phyloP scores from a whole-genome alignment of 1,140 invertebrate genomes.

The Diachasma alloeum region DNA sequence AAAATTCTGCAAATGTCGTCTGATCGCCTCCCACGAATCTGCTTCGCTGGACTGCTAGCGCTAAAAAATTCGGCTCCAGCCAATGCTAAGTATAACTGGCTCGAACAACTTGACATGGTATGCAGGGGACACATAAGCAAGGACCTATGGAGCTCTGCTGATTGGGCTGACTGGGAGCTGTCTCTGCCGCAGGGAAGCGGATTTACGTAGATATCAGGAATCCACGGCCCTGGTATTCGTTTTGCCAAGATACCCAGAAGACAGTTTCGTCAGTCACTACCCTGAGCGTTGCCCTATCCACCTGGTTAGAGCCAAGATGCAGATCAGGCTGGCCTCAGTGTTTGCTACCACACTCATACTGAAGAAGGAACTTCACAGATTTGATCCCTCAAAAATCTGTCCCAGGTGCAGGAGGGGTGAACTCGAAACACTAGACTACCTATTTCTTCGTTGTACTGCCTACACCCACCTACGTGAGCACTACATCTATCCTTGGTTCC shows the following conservation, averaged over 20 bases:
- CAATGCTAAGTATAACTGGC: neutral
- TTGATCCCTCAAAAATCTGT: neutral
- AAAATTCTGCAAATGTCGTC: neutral
- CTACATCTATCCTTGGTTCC: too few relatives aligned
- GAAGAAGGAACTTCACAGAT: neutral
- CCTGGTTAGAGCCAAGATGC: neutral
- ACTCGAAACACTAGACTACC: too few relatives aligned
- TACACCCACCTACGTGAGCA: too few relatives aligned
- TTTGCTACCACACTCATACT: neutral
- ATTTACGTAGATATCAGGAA: too few relatives aligned
- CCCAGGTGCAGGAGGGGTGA: neutral
- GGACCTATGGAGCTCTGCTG: neutral
- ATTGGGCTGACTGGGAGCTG: neutral
- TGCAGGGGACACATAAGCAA: neutral
- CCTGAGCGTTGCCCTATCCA: neutral
- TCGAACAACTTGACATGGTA: neutral
- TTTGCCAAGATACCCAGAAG: neutral
- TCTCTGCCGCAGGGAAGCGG: neutral
- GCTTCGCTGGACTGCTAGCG: neutral
- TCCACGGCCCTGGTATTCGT: too few relatives aligned
- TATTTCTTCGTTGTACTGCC: too few relatives aligned
- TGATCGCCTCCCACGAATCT: slow-evolving; percentile 12
- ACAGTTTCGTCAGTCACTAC: neutral
- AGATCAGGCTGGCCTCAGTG: neutral
- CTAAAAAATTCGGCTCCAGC: neutral